phyloP scores from a whole-genome alignment of 1,140 invertebrate species.

The Cydia pomonella region DNA sequence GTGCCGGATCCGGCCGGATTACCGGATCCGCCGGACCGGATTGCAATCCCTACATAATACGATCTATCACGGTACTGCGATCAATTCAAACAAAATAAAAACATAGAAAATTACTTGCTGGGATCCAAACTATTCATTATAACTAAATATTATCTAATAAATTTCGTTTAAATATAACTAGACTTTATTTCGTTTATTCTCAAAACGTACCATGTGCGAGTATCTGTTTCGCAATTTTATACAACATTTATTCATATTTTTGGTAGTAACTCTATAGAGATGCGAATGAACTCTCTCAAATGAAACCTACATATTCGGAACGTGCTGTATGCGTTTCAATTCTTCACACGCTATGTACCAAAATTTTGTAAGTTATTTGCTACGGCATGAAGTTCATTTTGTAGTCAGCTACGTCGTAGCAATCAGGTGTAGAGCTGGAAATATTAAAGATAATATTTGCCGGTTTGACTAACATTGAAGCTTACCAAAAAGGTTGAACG shows the following conservation, averaged over 20 bases:
- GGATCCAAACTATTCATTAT: no score
- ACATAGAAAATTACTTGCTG: no score
- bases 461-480: conserved; percentile 11
- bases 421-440: conserved; percentile 20
- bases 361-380: neutral
- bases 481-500: conserved; percentile 20
- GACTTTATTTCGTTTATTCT: neutral
- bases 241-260: neutral
- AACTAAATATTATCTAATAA: no score
- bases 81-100: no score
- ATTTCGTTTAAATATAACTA: neutral
- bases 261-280: neutral
- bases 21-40: no score
- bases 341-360: neutral
- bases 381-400: neutral
- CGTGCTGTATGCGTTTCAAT: neutral
- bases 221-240: neutral
- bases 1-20: no score
- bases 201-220: neutral
- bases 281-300: neutral
- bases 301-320: neutral
- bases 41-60: no score
- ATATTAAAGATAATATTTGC: conserved; percentile 10
- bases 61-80: no score
- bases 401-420: conserved; percentile 14